Percentiles rank a stretch among this genome's conserved stretches.
Conservation (phyloP, 2,797 vertebrate genomes). For the Chloroceryle inda region DNA sequence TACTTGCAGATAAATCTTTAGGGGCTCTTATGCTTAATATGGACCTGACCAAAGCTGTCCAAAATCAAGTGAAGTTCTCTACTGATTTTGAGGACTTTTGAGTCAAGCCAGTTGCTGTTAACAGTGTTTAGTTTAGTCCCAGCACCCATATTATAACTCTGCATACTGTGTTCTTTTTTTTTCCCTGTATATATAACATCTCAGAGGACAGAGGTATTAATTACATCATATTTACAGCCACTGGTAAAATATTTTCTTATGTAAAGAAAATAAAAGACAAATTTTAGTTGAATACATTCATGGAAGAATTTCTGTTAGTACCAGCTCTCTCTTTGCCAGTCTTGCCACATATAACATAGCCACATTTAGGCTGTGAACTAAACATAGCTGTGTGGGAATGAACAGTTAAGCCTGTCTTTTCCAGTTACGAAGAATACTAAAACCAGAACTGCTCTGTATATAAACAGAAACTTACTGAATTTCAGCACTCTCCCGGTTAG, state of each 20-base stretch:
- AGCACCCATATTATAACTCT: not conserved
- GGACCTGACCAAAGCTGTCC: not conserved
- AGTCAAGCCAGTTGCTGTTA: not conserved
- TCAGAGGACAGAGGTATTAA: not conserved
- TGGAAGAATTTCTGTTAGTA: not conserved
- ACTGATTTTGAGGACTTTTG: not conserved
- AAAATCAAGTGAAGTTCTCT: not conserved
- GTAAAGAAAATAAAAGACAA: not conserved
- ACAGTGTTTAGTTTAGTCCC: not conserved
- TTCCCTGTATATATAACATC: not conserved
- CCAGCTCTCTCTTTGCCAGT: not conserved
- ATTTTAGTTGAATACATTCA: not conserved
- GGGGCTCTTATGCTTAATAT: not conserved
- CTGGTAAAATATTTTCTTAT: not conserved
- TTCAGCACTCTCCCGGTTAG: not conserved
- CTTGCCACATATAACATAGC: not conserved
- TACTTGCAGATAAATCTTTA: not conserved
- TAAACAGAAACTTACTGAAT: conserved; percentile 45
- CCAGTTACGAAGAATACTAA: not conserved
- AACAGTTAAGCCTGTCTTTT: conserved; percentile 9
- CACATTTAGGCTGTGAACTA: not conserved
- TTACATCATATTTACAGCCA: not conserved
- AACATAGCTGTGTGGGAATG: not conserved
- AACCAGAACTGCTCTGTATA: not conserved
- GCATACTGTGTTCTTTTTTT: not conserved